phyloP scores from a whole-genome alignment of 2,888 invertebrate genomes.

The Argyresthia albistria region DNA sequence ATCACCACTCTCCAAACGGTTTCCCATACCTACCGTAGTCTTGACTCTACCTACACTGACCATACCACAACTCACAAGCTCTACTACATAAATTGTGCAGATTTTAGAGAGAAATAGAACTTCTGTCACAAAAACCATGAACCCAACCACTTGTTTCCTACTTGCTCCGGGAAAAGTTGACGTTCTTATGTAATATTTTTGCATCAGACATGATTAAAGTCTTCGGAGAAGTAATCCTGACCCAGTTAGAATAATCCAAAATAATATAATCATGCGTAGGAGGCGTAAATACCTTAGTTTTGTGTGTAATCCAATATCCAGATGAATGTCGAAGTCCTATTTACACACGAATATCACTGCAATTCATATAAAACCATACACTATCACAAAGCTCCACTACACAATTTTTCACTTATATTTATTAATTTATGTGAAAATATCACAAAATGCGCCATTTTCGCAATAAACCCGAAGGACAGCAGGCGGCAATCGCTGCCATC shows the following conservation, averaged over 20 bases:
- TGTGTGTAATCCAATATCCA: conserved; percentile 71
- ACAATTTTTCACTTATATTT: conserved; percentile 64
- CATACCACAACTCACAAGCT: no score
- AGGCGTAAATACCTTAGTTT: conserved; percentile 65
- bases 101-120: no score
- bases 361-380: conserved; percentile 59
- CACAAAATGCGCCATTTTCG: conserved; percentile 70
- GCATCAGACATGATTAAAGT: background rate
- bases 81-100: no score
- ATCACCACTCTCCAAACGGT: no score
- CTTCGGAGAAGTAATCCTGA: background rate
- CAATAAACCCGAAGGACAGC: conserved; percentile 64
- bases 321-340: conserved; percentile 61
- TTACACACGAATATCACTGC: conserved; percentile 62
- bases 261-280: conserved; percentile 40
- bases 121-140: no score
- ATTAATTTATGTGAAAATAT: conserved; percentile 62
- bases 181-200: conserved; percentile 2
- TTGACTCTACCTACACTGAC: no score
- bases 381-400: conserved; percentile 66
- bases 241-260: background rate
- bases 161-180: conserved; percentile 1
- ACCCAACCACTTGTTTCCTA: background rate
- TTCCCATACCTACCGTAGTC: no score
- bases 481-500: conserved; percentile 67